Conservation (phyloP, 2,888 invertebrate genomes). For the Labia minor region DNA sequence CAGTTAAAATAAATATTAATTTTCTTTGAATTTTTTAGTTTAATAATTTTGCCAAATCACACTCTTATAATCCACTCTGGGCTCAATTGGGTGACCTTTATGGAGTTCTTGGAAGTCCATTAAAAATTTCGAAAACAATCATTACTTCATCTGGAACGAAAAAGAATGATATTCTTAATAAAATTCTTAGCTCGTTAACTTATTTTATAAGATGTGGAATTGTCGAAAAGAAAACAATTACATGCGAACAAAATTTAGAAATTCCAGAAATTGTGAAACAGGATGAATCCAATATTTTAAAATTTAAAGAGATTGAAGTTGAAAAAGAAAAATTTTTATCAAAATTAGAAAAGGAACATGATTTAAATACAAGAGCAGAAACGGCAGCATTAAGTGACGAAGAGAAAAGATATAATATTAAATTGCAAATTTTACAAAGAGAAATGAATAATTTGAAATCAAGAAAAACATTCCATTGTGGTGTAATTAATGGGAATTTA, state of each 20-base stretch:
- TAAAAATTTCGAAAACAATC: constrained; percentile 66
- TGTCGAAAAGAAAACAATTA: constrained; percentile 37
- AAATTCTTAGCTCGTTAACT: constrained; percentile 64
- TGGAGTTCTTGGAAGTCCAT: constrained; percentile 72
- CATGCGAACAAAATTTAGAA: background rate
- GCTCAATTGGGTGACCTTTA: constrained; percentile 77
- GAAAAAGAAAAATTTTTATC: background rate
- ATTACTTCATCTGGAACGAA: constrained; percentile 48
- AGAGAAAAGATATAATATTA: background rate
- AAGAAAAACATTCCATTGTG: background rate
- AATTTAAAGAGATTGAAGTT: background rate
- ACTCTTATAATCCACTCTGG: constrained; percentile 82
- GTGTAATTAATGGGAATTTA: constrained; percentile 16
- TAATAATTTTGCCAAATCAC: constrained; percentile 43
- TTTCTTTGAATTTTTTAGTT: constrained; percentile 37
- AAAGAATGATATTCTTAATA: constrained; percentile 54
- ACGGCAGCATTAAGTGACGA: background rate
- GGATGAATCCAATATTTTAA: background rate
- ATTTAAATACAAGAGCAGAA: background rate
- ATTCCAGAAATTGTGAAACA: background rate
- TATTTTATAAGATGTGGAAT: constrained; percentile 80
- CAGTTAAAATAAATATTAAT: background rate
- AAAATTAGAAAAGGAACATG: background rate
- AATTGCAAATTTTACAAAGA: background rate
- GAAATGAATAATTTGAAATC: background rate